Percentiles rank a stretch among this genome's conserved stretches.
Conservation (phyloP, 2,888 invertebrate genomes). For the Himalopsyche japonica region DNA sequence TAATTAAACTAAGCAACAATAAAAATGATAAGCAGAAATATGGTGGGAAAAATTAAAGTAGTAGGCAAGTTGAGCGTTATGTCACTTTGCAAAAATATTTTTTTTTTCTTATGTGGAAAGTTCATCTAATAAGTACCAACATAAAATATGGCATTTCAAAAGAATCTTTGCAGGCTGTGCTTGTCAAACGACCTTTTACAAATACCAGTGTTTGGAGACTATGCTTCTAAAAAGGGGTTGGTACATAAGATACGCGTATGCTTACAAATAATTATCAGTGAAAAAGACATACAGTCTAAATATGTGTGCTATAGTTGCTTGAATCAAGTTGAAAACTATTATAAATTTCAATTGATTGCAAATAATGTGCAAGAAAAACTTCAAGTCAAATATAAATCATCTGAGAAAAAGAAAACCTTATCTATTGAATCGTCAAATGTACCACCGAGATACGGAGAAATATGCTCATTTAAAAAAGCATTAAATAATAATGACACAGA, state of each 20-base stretch:
- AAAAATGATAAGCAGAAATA: too few relatives aligned
- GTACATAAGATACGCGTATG: slow-evolving; percentile 23
- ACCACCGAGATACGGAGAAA: background rate
- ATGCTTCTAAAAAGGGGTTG: slow-evolving; percentile 22
- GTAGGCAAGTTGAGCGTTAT: too few relatives aligned
- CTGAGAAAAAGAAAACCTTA: background rate
- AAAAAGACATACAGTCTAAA: background rate
- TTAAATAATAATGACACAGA: background rate
- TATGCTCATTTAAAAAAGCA: background rate
- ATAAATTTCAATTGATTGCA: slow-evolving; percentile 13
- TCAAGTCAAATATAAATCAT: background rate
- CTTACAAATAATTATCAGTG: slow-evolving; percentile 20
- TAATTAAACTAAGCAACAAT: too few relatives aligned
- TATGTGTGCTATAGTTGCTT: slow-evolving; percentile 14
- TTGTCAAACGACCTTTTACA: slow-evolving; percentile 25
- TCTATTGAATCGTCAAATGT: background rate
- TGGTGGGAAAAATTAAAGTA: too few relatives aligned
- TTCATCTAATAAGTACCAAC: background rate
- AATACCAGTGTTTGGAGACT: slow-evolving; percentile 29
- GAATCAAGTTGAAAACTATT: slow-evolving; percentile 12
- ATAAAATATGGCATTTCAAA: background rate
- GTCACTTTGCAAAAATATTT: too few relatives aligned
- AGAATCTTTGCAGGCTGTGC: slow-evolving; percentile 21
- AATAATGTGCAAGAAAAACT: background rate
- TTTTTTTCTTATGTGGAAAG: too few relatives aligned